Base-by-base conservation (phyloP, 1,140 invertebrate species). In the Drosophila fuyamai region DNA sequence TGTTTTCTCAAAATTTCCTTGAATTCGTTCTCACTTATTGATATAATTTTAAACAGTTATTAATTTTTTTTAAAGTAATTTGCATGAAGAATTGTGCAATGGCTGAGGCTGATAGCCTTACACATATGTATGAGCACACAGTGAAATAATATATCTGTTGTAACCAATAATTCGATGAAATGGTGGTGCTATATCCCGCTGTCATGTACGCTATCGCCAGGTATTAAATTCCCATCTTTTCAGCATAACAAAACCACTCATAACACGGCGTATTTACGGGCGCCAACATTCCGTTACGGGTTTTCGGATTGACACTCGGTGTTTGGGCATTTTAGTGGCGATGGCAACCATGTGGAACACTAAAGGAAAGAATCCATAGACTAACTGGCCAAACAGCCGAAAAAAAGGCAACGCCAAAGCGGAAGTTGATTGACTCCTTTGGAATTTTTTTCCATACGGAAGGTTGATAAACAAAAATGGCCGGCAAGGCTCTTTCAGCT, bases 391-490 rank as follows among this genome's bases (percentile, higher is more conserved):
- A 44, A 62, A 55, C 54, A 68, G 18, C 56, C 57, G 63, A 58
- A 73, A 66, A 47, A 63, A 46, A 4, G 58, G 60, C 48, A 59
- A 18, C 12, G 44, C 36, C 13, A 35, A 14, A 65, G 50, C 83
- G 83, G 83, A 88, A 77, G 83, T 83, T 88, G 84, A 89, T 89
- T 88, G 84, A 86, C 83, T 86, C 76, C 77, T 79, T 81, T 43
- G 46, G 62, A 77, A 79, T 55, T 65, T 68, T 79, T 61, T 54
- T 35, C 63, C 79, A 67, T 77, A 77, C 79, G 83, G 79, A 88
- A 88, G 84, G 76, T 80, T 80, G 83, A 88, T 88, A 88, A 88
- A 89, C 72, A 84, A 78, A 70, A 88, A 88, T 88, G 85, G 71
- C 70, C 61, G 51, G 44, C 68, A 65, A 51, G 40, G 50, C 56